Base-by-base conservation (phyloP, 2,888 invertebrate genomes). In the Taphrorychus bicolor region DNA sequence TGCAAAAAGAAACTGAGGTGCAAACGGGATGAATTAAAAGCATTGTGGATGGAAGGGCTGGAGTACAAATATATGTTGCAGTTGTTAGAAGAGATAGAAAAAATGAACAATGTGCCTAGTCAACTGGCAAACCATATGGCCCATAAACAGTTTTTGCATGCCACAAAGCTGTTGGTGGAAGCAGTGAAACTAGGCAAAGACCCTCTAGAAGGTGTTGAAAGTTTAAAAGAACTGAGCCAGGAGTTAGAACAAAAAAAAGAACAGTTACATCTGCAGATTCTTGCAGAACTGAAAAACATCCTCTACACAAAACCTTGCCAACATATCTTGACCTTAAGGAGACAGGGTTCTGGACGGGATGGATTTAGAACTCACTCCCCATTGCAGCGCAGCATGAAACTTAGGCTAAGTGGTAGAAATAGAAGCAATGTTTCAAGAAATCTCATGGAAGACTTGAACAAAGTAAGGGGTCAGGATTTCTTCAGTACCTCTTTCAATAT, bases 31-130 rank as follows among this genome's bases (percentile, higher is more conserved):
- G 98, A 98, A 80, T 84, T 99, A 67, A 91, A 94, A 76, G 91
- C 95, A 72, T 85, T 98, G 62, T 98, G 98, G 97, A 86, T 94
- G 4, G 97, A 98, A 81, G 95, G 96, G 0, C 88, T 98, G n/a
- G 96, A 98, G 77, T 97, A 98, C 78, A 95, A 95, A 78, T 92
- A 96, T 78, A 93, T 95, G 64, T 82, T 97, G 45, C 88, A 92
- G 73, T 88, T 97, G 83, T 83, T 98, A 48, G 93, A 96, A 75
- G 93, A 97, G 83, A 95, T 97, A 72, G 92, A 92, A 78, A 88
- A 90, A 76, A 83, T 94, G 73, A 88, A 89, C 72, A 89, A 90
- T 80, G 90, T 93, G 65, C 90, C 91, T 51, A 87, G 88, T 66
- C 86, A 88, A 75, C 84, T 93, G 67, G 87, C 87, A 57, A 84